Percentiles rank a stretch among this genome's conserved stretches.
Conservation (phyloP, 2,888 invertebrate species). For the Thymelicus acteon region DNA sequence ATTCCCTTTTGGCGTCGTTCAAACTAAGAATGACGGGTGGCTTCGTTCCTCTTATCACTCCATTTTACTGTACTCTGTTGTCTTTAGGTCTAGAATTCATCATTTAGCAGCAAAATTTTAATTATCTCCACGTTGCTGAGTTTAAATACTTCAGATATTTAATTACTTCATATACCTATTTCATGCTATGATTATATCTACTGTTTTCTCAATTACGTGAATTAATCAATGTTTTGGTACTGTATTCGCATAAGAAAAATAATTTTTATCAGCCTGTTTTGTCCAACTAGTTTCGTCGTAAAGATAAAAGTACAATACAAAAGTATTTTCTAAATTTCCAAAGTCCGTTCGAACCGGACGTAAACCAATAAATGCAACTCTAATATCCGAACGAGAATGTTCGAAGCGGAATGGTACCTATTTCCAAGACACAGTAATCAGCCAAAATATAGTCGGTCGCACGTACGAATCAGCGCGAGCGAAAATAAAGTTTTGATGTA, state of each 20-base stretch:
- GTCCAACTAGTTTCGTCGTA: neutral
- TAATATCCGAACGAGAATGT: slow-evolving; percentile 34
- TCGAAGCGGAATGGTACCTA: slow-evolving; percentile 36
- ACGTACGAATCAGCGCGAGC: slow-evolving; percentile 76
- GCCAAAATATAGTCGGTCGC: slow-evolving; percentile 71
- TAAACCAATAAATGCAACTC: slow-evolving; percentile 39
- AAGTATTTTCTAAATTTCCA: slow-evolving; percentile 29
- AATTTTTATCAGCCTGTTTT: neutral
- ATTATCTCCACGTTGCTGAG: neutral
- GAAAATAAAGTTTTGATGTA: slow-evolving; percentile 84
- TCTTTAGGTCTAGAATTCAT: no score
- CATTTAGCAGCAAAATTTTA: neutral
- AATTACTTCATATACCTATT: no score
- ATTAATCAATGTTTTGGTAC: no score
- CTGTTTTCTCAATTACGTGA: no score
- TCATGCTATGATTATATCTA: no score
- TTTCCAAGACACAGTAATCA: slow-evolving; percentile 68
- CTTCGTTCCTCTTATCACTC: neutral
- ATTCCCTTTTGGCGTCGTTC: neutral
- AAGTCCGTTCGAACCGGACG: slow-evolving; percentile 27
- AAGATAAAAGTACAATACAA: slow-evolving; percentile 18
- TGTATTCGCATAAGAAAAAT: no score
- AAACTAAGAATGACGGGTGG: slow-evolving; percentile 2
- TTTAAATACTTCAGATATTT: neutral
- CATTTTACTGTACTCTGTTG: neutral